phyloP scores from a whole-genome alignment of 1,140 invertebrate genomes.

The Bombyx mori region DNA sequence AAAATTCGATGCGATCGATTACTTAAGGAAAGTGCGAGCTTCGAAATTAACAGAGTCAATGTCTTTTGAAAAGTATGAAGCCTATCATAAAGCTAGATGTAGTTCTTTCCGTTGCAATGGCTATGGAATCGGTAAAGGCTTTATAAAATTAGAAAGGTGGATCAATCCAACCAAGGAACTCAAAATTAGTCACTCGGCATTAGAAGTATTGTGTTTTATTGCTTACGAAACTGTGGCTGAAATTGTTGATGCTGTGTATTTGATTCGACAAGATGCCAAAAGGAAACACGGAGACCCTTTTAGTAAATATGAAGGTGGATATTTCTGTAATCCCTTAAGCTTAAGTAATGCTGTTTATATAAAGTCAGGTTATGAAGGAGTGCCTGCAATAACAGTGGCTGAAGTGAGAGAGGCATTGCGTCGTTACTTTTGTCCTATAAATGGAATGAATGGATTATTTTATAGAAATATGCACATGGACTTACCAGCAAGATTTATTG shows the following conservation, averaged over 20 bases:
- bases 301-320: conserved; percentile 66
- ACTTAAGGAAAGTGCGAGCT: conserved; percentile 66
- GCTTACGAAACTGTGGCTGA: conserved; percentile 82
- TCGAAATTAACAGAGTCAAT: conserved; percentile 69
- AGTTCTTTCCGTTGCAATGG: conserved; percentile 50
- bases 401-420: conserved; percentile 72
- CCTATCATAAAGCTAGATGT: conserved; percentile 65
- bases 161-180: conserved; percentile 67
- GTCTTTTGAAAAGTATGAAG: conserved; percentile 71
- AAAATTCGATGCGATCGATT: conserved; percentile 68
- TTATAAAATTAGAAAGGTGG: conserved; percentile 66
- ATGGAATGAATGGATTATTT: conserved; percentile 62
- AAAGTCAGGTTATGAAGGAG: conserved; percentile 67
- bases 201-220: conserved; percentile 78
- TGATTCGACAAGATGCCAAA: conserved; percentile 75
- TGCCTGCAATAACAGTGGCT: conserved; percentile 67
- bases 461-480: conserved; percentile 56
- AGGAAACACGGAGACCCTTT: conserved; percentile 72
- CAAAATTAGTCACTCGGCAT: conserved; percentile 56
- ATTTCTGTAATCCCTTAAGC: conserved; percentile 67
- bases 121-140: conserved; percentile 43
- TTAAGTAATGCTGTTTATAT: conserved; percentile 69
- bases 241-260: conserved; percentile 77
- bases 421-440: conserved; percentile 60
- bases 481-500: conserved; percentile 46